Conservation (phyloP, 1,140 invertebrate species). For the Drosophila tropicalis region DNA sequence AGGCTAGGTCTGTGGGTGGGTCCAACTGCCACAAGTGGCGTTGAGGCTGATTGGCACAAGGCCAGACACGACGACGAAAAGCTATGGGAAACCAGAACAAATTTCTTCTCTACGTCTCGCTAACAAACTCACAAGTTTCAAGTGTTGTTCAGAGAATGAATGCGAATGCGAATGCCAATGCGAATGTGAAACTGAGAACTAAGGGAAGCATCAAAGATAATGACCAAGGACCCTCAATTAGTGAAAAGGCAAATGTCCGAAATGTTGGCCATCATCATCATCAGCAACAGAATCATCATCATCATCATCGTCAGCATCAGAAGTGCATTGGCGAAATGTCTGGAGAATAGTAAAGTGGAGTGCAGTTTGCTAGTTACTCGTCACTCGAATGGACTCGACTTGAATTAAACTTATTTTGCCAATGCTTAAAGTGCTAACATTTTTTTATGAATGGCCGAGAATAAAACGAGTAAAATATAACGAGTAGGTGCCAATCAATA, state of each 20-base stretch:
- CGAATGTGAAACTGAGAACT: conserved; percentile 4
- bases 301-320: background rate
- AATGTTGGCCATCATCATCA: conserved; percentile 20
- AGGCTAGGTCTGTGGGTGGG: conserved; percentile 14
- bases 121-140: conserved; percentile 63
- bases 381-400: background rate
- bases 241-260: conserved; percentile 41
- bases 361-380: conserved; percentile 6
- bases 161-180: conserved; percentile 39
- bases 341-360: background rate
- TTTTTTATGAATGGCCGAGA: too few relatives aligned
- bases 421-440: too few relatives aligned
- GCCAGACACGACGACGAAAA: conserved; percentile 44
- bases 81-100: conserved; percentile 28
- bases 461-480: background rate
- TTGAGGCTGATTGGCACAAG: conserved; percentile 75
- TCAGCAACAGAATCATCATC: background rate
- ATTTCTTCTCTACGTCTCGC: conserved; percentile 21
- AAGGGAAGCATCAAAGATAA: conserved; percentile 50
- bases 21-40: conserved; percentile 72
- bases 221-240: conserved; percentile 71
- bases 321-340: conserved; percentile 10
- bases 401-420: background rate
- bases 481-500: background rate
- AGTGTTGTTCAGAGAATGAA: conserved; percentile 56